A percentile compares a stretch with the other conserved stretches of the same genome.
Conservation (phyloP, 2,888 invertebrate species). For the Craniophora ligustri region DNA sequence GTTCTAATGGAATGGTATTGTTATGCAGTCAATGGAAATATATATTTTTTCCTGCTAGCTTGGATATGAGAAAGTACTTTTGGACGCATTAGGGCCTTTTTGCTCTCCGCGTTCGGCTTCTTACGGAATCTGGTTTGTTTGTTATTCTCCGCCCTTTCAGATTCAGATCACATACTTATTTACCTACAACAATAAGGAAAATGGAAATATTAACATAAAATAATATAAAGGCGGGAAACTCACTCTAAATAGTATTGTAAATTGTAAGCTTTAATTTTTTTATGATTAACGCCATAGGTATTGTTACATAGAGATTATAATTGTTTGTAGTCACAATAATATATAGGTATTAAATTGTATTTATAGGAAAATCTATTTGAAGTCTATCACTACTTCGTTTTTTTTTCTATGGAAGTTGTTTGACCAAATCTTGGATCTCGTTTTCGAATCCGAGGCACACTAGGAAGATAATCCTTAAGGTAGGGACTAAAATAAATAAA, state of each 20-base stretch:
- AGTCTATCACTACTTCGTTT: too few species aligned
- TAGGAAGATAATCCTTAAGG: too few species aligned
- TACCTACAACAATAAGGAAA: not conserved
- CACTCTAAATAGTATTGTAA: too few species aligned
- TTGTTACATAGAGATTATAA: too few species aligned
- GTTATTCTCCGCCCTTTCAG: not conserved
- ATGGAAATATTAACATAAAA: not conserved
- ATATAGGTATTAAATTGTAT: too few species aligned
- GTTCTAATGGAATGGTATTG: constrained; percentile 46
- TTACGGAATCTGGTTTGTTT: constrained; percentile 15
- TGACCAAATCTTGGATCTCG: too few species aligned
- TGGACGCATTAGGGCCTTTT: constrained; percentile 10
- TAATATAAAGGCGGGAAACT: not conserved
- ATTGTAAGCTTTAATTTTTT: too few species aligned
- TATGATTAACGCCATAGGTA: too few species aligned
- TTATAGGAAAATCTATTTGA: too few species aligned
- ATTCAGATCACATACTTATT: not conserved
- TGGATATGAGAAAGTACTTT: constrained; percentile 32
- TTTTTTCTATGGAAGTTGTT: too few species aligned
- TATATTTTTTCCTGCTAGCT: constrained; percentile 21
- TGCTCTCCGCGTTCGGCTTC: constrained; percentile 3
- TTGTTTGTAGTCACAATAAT: too few species aligned
- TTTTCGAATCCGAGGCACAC: too few species aligned
- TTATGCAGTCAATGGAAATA: constrained; percentile 39
- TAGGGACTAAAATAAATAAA: not conserved